Conservation (phyloP, 2,888 invertebrate species). For the Dicyrtomina minuta region DNA sequence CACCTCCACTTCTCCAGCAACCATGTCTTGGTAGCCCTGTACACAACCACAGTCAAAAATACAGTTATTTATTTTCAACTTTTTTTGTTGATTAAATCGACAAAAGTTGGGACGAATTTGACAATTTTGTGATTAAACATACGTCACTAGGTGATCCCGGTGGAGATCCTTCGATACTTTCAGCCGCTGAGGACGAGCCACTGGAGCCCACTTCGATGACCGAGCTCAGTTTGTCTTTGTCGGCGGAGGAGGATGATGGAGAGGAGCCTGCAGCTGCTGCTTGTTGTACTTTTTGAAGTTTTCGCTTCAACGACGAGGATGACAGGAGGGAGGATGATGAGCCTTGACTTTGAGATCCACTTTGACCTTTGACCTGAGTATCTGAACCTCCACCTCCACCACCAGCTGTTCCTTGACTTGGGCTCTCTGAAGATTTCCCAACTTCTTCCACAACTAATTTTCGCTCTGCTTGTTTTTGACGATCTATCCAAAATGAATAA, state of each 20-base stretch:
- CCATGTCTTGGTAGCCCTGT: constrained; percentile 17
- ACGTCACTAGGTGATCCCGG: constrained; percentile 22
- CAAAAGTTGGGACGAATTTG: too few species aligned
- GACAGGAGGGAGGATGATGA: too few species aligned
- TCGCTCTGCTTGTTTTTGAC: constrained; percentile 78
- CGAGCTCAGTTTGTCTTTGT: too few species aligned
- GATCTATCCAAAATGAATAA: constrained; percentile 63
- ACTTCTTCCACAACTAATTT: constrained; percentile 69
- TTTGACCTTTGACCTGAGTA: too few species aligned
- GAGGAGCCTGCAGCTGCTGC: too few species aligned
- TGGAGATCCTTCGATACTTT: constrained; percentile 15
- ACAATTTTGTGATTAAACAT: too few species aligned
- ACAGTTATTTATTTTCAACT: background rate
- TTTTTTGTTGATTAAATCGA: too few species aligned
- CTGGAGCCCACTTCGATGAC: constrained; percentile 5
- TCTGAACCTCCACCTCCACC: background rate
- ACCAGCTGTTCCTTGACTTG: background rate
- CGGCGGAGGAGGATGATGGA: too few species aligned
- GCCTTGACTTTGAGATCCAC: background rate
- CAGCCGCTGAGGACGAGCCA: constrained; percentile 15
- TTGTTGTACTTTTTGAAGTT: constrained; percentile 17
- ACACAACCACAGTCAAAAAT: background rate
- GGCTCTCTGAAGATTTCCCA: constrained; percentile 25
- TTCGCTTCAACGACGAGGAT: too few species aligned
- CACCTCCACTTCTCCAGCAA: constrained; percentile 17